Percentiles rank a stretch among this genome's conserved stretches.
Evolutionary conservation across 2,888 invertebrate genomes (phyloP).

Genomic region (Metopia argyrocephala): DNA sequence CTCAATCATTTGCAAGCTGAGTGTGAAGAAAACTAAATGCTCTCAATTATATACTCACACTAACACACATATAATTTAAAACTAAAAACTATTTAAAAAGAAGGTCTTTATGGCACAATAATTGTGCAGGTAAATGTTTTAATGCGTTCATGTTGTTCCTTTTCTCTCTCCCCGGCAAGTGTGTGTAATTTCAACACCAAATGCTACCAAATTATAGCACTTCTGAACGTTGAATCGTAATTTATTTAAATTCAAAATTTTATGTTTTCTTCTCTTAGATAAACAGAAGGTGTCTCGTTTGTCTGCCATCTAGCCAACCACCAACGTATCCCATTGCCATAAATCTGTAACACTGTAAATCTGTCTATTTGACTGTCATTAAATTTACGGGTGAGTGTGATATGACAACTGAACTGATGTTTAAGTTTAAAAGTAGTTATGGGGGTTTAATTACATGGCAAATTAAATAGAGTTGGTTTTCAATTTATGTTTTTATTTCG

Average conservation of each 20-base stretch:
- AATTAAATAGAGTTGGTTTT: constrained; percentile 48
- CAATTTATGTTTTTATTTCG: constrained; percentile 13
- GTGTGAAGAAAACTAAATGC: constrained; percentile 6
- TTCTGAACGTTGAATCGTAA: constrained; percentile 43
- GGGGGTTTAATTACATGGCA: constrained; percentile 45
- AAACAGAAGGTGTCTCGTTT: not conserved
- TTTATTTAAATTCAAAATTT: constrained; percentile 56
- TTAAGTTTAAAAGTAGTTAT: constrained; percentile 35
- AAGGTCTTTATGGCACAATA: too few relatives aligned
- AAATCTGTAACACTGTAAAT: not conserved
- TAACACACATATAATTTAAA: not conserved
- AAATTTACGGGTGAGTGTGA: not conserved
- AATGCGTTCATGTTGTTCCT: constrained; percentile 18
- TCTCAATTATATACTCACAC: not conserved
- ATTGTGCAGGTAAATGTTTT: too few relatives aligned
- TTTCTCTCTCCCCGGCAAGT: not conserved
- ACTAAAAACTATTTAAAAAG: not conserved
- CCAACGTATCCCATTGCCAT: not conserved
- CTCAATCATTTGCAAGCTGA: constrained; percentile 51
- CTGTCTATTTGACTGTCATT: not conserved
- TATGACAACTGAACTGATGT: constrained; percentile 12
- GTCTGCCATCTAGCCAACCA: not conserved
- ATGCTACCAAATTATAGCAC: constrained; percentile 49
- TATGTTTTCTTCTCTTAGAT: constrained; percentile 18
- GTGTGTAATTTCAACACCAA: constrained; percentile 16